These are phyloP conservation scores for Emys orbicularis DNA, from an alignment of 2,797 vertebrate species.

Conservation along the genomic window DNA sequence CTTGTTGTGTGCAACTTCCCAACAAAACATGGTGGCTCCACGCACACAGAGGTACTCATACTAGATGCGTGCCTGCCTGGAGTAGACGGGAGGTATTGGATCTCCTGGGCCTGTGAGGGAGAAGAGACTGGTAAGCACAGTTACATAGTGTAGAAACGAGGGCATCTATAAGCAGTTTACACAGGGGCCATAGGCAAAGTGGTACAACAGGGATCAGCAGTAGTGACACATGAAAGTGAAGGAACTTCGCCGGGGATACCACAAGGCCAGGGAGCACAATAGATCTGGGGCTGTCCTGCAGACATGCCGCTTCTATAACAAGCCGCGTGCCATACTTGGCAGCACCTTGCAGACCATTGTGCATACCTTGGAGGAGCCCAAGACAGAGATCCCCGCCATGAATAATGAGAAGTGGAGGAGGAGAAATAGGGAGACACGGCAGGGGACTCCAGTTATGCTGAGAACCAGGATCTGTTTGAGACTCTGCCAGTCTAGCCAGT, in stretches of 20 bases:
- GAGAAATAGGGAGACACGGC: background rate
- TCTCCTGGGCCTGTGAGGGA: too few relatives aligned
- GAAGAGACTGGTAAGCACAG: too few relatives aligned
- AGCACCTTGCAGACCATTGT: background rate
- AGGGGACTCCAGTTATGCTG: background rate
- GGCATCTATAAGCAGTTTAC: too few relatives aligned
- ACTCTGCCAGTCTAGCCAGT: background rate
- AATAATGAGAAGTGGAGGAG: background rate
- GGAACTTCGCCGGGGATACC: background rate
- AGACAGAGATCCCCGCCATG: background rate
- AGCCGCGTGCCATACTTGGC: background rate
- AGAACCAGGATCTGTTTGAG: background rate
- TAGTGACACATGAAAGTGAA: too few relatives aligned
- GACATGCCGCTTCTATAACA: background rate
- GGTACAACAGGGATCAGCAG: too few relatives aligned
- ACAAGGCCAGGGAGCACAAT: background rate
- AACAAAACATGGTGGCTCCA: too few relatives aligned
- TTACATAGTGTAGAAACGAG: too few relatives aligned
- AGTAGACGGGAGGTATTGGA: too few relatives aligned
- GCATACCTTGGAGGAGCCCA: background rate
- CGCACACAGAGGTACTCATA: too few relatives aligned
- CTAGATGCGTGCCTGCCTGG: too few relatives aligned
- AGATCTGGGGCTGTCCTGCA: background rate
- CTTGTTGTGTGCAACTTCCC: too few relatives aligned
- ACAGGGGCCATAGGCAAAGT: too few relatives aligned